These are phyloP conservation scores for Caenorhabditis doughertyi DNA, from an alignment of 2,888 invertebrate genomes.

Conservation along the genomic window DNA sequence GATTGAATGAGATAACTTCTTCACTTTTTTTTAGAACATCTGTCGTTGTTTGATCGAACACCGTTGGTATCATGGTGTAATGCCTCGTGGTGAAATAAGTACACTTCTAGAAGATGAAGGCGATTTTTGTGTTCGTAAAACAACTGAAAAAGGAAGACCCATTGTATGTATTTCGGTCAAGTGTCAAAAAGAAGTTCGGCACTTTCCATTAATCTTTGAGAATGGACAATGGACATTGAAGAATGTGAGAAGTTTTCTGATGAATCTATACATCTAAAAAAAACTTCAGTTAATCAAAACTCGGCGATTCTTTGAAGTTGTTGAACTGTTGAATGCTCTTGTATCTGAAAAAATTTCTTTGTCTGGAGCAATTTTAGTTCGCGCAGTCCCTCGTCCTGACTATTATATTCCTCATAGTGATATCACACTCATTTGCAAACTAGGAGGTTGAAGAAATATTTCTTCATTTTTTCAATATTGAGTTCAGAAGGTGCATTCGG, in stretches of 20 bases:
- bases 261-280: not conserved
- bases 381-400: slow-evolving; percentile 61
- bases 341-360: slow-evolving; percentile 49
- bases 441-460: too few relatives aligned
- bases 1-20: not conserved
- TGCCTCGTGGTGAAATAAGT: slow-evolving; percentile 71
- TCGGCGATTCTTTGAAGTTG: slow-evolving; percentile 39
- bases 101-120: slow-evolving; percentile 51
- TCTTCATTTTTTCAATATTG: too few relatives aligned
- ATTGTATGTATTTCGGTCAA: slow-evolving; percentile 57
- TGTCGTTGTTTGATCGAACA: slow-evolving; percentile 48
- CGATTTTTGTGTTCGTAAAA: slow-evolving; percentile 57
- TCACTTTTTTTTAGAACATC: slow-evolving; percentile 34
- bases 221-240: slow-evolving; percentile 43
- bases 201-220: slow-evolving; percentile 52
- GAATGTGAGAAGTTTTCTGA: slow-evolving; percentile 8
- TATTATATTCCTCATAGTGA: slow-evolving; percentile 66
- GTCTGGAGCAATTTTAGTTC: slow-evolving; percentile 34
- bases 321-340: slow-evolving; percentile 47
- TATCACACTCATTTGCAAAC: slow-evolving; percentile 41
- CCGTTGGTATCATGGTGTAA: slow-evolving; percentile 70
- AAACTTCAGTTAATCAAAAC: slow-evolving; percentile 12
- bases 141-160: slow-evolving; percentile 40
- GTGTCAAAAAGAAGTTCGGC: slow-evolving; percentile 34
- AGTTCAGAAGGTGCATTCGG: slow-evolving; percentile 69